Base-by-base conservation (phyloP, 2,888 invertebrate species). In the Steinernema carpocapsae region DNA sequence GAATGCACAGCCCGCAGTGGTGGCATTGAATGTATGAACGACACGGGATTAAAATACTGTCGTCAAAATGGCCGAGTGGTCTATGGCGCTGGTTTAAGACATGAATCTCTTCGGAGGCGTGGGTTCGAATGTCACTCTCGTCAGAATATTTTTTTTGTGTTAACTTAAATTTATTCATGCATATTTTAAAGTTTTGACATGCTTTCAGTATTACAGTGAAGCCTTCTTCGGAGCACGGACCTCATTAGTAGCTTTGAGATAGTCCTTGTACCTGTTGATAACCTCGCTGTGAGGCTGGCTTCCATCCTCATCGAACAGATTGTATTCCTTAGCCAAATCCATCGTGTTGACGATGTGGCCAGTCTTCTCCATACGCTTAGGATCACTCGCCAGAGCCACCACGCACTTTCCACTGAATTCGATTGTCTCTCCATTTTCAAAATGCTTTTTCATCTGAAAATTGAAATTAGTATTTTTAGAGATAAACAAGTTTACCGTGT, bases 291-390 rank as follows among this genome's bases (percentile, higher is more conserved):
- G 14, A 1, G 64, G 32, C 70, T 77, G 43, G 71, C 76, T 19
- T 59, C 88, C 88, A 80, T 88, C 85, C 56, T 85, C 76, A 76
- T 89, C 88, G 1, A 72, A 78, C 37, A 89, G 82, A 0, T 84
- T 83, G 78, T 88, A 89, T 64, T 87, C 84, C 3, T 80, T 75
- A 22, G 81, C 88, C 19, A 88, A 72, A 24, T 88, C 88, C 22
- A 78, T 81, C 0, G 87, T 82, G 17, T 83, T 43, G 56, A 88
- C 74, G 76, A 89, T 80, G 52, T 81, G 78, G 0, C 88, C 88
- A 14, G 83, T 82, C 74, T 87, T 88, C 74, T 82, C 78, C 80
- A 87, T 83, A 1, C 52, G 7, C 10, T 87, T 82, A 22, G 79
- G 73, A 78, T 88, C 88, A n/a, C 82, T 74, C 0, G 84, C 85